These are phyloP conservation scores for Dipus sagitta DNA, from an alignment of 2,797 vertebrate genomes.

Conservation along the genomic window DNA sequence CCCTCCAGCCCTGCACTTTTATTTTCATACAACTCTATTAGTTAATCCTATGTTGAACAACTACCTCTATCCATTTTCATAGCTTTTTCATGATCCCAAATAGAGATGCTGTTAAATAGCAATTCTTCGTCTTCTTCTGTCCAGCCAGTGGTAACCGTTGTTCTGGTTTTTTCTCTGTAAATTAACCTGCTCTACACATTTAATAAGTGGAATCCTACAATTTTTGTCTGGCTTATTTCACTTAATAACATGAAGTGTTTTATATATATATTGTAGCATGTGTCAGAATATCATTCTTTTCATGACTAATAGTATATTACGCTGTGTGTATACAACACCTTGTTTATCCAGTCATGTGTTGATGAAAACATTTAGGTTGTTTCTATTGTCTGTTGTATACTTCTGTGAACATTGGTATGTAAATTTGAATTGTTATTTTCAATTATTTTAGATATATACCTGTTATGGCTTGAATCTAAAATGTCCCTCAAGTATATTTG, in stretches of 20 bases:
- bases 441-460: background rate
- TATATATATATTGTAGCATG: background rate
- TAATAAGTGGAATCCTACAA: background rate
- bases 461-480: too few relatives aligned
- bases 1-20: background rate
- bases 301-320: background rate
- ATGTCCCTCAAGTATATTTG: too few relatives aligned
- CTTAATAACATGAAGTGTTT: background rate
- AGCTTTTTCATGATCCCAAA: background rate
- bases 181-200: background rate
- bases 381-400: background rate
- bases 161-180: constrained; percentile 32
- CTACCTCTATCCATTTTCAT: constrained; percentile 5
- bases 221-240: constrained; percentile 52
- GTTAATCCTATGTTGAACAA: background rate
- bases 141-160: background rate
- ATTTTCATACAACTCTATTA: background rate
- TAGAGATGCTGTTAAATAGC: background rate
- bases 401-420: background rate
- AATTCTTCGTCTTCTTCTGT: background rate
- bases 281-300: constrained; percentile 36
- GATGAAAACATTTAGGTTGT: background rate
- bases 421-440: constrained; percentile 32
- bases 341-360: constrained; percentile 7
- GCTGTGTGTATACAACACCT: background rate